Evolutionary conservation across 2,113 vertebrate species (phyloP).

Genomic region (Boleophthalmus pectinirostris): DNA sequence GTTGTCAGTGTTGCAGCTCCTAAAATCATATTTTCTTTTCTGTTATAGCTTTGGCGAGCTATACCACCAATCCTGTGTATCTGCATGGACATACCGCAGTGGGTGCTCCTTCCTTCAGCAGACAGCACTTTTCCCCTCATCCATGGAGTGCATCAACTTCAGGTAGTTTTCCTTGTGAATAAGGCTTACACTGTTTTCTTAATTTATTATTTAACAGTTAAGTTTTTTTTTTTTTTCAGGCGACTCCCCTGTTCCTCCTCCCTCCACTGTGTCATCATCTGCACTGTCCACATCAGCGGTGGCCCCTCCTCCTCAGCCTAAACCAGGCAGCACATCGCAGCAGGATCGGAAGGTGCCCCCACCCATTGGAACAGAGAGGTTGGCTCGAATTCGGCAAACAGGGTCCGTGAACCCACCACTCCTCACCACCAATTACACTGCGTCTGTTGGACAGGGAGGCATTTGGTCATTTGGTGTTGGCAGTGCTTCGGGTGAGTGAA

Average conservation of each 20-base stretch:
- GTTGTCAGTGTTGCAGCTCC: neutral
- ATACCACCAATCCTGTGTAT: conserved; percentile 92
- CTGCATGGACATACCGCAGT: conserved; percentile 88
- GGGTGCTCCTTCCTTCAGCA: conserved; percentile 94
- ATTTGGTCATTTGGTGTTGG: conserved; percentile 99
- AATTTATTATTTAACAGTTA: neutral
- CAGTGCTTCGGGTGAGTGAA: conserved; percentile 85
- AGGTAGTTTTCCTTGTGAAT: conserved; percentile 74
- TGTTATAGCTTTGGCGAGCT: conserved; percentile 86
- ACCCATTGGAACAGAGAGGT: conserved; percentile 94
- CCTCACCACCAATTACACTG: conserved; percentile 90
- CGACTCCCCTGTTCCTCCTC: conserved; percentile 93
- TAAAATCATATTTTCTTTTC: neutral
- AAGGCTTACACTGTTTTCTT: neutral
- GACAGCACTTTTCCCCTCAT: conserved; percentile 99
- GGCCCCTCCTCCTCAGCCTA: conserved; percentile 86
- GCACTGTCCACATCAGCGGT: conserved; percentile 88
- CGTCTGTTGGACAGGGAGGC: conserved; percentile 94
- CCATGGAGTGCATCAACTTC: conserved; percentile 97
- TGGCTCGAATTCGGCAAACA: conserved; percentile 95
- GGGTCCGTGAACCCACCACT: conserved; percentile 90
- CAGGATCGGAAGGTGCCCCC: conserved; percentile 95
- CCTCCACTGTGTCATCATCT: conserved; percentile 91
- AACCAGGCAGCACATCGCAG: conserved; percentile 81
- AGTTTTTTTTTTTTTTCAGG: conserved; percentile 75